These are phyloP conservation scores for Puffinus mauretanicus DNA, from an alignment of 2,113 vertebrate genomes.

Conservation along the genomic window DNA sequence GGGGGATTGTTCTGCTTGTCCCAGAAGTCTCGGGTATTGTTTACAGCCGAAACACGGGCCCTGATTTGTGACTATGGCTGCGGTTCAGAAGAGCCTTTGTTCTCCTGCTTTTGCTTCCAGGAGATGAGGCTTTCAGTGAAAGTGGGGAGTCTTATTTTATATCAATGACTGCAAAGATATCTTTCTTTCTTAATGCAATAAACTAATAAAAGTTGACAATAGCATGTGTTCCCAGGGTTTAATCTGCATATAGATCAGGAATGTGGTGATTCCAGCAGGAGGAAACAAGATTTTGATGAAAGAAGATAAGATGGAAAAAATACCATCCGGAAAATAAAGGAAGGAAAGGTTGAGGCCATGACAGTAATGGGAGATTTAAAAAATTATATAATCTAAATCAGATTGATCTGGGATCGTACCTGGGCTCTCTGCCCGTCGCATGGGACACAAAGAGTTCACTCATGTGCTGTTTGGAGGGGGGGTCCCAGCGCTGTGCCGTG, in stretches of 20 bases:
- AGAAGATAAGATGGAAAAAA: conserved; percentile 43
- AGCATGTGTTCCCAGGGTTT: conserved; percentile 51
- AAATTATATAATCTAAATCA: neutral
- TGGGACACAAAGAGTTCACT: neutral
- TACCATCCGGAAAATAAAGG: neutral
- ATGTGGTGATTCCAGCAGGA: conserved; percentile 45
- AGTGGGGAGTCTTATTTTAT: neutral
- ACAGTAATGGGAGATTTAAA: neutral
- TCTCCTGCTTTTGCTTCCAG: neutral
- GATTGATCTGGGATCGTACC: neutral
- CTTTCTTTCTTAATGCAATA: conserved; percentile 7
- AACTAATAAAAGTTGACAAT: conserved; percentile 53
- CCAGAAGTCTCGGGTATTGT: neutral
- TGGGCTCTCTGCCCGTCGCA: neutral
- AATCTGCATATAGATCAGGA: conserved; percentile 53
- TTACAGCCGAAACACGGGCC: rapidly evolving
- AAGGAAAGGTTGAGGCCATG: conserved; percentile 7
- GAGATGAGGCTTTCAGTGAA: neutral
- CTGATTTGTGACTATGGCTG: neutral
- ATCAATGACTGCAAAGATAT: neutral
- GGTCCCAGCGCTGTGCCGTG: rapidly evolving
- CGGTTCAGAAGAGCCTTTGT: neutral
- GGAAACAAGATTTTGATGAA: conserved; percentile 54
- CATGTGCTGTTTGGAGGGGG: neutral
- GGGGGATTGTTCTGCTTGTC: neutral